Percentiles rank a stretch among this genome's conserved stretches.
phyloP scores from a whole-genome alignment of 2,113 vertebrate genomes.

The Cygnus atratus region DNA sequence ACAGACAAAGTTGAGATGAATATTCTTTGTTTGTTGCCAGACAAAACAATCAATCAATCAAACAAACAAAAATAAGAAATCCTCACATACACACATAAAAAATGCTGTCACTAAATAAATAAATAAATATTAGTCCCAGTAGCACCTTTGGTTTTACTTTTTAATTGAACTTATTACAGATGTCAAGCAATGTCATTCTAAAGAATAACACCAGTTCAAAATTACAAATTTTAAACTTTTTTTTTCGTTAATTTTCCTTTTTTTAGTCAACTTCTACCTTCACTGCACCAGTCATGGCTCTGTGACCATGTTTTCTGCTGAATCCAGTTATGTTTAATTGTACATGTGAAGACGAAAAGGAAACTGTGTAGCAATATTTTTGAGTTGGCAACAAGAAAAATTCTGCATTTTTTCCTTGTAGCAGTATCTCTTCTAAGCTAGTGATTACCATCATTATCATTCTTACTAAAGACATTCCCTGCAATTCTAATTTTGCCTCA shows the following conservation, averaged over 20 bases:
- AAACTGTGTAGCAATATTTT: not conserved
- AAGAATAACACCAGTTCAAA: not conserved
- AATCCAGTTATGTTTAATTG: not conserved
- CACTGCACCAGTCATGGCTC: not conserved
- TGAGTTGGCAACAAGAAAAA: not conserved
- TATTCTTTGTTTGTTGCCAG: not conserved
- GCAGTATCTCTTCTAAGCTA: not conserved
- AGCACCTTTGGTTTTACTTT: not conserved
- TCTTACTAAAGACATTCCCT: not conserved
- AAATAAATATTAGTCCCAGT: not conserved
- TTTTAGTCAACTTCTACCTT: not conserved
- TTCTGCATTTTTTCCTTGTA: not conserved
- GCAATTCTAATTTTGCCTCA: not conserved
- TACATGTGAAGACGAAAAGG: not conserved
- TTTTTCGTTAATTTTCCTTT: not conserved
- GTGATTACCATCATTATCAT: not conserved
- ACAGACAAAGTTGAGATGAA: not conserved
- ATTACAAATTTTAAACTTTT: not conserved
- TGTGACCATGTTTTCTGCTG: not conserved
- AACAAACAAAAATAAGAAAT: not conserved
- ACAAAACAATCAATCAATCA: not conserved
- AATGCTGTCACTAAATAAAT: not conserved
- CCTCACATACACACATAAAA: not conserved
- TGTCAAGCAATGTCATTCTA: not conserved
- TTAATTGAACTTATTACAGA: not conserved